Evolutionary conservation across 2,888 invertebrate species (phyloP).

Genomic region (Drosophila mettleri): DNA sequence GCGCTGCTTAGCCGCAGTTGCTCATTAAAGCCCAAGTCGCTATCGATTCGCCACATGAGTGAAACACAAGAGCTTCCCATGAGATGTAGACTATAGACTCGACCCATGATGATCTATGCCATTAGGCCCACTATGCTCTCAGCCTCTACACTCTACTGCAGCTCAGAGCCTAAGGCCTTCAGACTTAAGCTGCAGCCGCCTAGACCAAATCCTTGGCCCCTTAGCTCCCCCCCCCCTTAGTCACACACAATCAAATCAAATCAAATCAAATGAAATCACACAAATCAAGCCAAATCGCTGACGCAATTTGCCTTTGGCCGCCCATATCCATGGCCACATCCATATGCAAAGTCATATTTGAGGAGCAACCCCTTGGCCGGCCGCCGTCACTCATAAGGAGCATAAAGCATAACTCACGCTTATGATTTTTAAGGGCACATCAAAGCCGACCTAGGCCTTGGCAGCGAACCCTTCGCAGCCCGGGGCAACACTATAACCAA

Average conservation of each 20-base stretch:
- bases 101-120: too few species aligned
- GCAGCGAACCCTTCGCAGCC: conserved; percentile 46
- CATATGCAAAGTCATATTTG: conserved; percentile 37
- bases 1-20: conserved; percentile 2
- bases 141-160: too few species aligned
- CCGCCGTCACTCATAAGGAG: conserved; percentile 26
- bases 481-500: conserved; percentile 70
- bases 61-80: too few species aligned
- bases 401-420: conserved; percentile 74
- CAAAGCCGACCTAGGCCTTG: conserved; percentile 46
- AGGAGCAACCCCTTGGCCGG: conserved; percentile 50
- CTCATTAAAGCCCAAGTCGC: conserved; percentile 25
- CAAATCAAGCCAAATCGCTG: conserved; percentile 75
- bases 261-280: conserved; percentile 71
- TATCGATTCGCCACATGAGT: too few species aligned
- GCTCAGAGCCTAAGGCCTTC: too few species aligned
- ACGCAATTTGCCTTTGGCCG: conserved; percentile 65
- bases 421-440: conserved; percentile 80
- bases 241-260: conserved; percentile 64
- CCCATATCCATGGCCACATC: conserved; percentile 21
- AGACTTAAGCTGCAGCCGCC: too few species aligned
- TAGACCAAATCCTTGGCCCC: too few species aligned
- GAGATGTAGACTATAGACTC: too few species aligned
- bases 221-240: background rate
- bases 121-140: too few species aligned